A percentile compares a stretch with the other conserved stretches of the same genome.
These are phyloP conservation scores for Chrysomela aeneicollis DNA, from an alignment of 2,888 invertebrate species.

Conservation along the genomic window DNA sequence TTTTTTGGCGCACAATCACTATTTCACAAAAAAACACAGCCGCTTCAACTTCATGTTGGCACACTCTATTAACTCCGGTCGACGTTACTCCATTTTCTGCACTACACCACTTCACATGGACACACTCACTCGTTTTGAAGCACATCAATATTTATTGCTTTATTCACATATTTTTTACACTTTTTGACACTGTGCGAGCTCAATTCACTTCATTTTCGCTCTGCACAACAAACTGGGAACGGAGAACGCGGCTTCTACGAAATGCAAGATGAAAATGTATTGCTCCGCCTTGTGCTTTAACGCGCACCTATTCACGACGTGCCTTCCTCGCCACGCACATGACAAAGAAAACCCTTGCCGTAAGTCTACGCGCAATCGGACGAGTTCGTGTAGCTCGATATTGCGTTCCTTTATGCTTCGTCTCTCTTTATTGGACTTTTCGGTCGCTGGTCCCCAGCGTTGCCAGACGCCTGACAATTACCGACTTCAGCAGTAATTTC, in stretches of 20 bases:
- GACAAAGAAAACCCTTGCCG: conserved; percentile 48
- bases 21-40: conserved; percentile 58
- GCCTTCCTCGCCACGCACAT: conserved; percentile 37
- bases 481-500: too few species aligned
- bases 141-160: conserved; percentile 35
- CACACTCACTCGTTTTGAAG: conserved; percentile 38
- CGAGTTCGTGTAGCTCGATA: conserved; percentile 58
- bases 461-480: too few species aligned
- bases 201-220: conserved; percentile 57
- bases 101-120: conserved; percentile 41
- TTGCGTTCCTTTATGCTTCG: conserved; percentile 58
- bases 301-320: conserved; percentile 36
- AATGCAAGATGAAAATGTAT: conserved; percentile 37
- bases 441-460: conserved; percentile 45
- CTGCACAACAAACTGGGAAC: conserved; percentile 51
- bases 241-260: conserved; percentile 50
- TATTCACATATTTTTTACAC: conserved; percentile 39
- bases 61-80: conserved; percentile 42
- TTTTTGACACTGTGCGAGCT: conserved; percentile 53
- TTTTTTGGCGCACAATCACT: conserved; percentile 63
- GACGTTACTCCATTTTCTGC: conserved; percentile 38
- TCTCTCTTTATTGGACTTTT: conserved; percentile 58
- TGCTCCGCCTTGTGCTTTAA: conserved; percentile 53
- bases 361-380: conserved; percentile 47
- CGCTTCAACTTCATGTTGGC: conserved; percentile 55